phyloP scores from a whole-genome alignment of 2,797 vertebrate genomes.

The Periophthalmus magnuspinnatus region DNA sequence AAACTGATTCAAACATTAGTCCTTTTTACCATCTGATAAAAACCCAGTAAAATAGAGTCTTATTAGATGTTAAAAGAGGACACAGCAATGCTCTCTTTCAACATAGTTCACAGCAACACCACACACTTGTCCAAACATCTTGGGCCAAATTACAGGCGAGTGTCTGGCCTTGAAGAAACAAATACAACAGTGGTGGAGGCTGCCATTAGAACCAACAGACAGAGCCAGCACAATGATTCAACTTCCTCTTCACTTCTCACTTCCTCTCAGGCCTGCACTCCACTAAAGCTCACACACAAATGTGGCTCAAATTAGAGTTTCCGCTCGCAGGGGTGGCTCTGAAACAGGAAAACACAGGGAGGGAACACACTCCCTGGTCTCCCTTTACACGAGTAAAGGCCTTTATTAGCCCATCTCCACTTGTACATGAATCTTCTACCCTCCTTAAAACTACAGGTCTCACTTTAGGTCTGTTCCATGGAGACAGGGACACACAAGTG shows the following conservation, averaged over 20 bases:
- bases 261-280: conserved; percentile 67
- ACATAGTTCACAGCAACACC: background rate
- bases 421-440: conserved; percentile 21
- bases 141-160: conserved; percentile 7
- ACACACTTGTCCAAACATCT: background rate
- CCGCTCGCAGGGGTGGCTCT: conserved; percentile 70
- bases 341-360: conserved; percentile 71
- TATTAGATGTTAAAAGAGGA: background rate
- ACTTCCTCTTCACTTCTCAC: conserved; percentile 73
- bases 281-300: conserved; percentile 69
- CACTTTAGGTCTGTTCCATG: conserved; percentile 11
- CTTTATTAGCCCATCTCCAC: conserved; percentile 55
- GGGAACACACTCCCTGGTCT: conserved; percentile 46
- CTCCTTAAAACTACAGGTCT: conserved; percentile 23
- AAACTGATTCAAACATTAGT: background rate
- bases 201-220: conserved; percentile 58
- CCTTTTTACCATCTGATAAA: too few species aligned
- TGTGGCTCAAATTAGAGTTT: conserved; percentile 82
- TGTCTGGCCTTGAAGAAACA: conserved; percentile 22
- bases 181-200: conserved; percentile 15
- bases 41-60: background rate
- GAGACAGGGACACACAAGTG: conserved; percentile 12
- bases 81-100: background rate
- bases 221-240: conserved; percentile 70
- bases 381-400: conserved; percentile 56